Evolutionary conservation across 2,888 invertebrate species (phyloP).

Genomic region (Netelia fuscicornis): DNA sequence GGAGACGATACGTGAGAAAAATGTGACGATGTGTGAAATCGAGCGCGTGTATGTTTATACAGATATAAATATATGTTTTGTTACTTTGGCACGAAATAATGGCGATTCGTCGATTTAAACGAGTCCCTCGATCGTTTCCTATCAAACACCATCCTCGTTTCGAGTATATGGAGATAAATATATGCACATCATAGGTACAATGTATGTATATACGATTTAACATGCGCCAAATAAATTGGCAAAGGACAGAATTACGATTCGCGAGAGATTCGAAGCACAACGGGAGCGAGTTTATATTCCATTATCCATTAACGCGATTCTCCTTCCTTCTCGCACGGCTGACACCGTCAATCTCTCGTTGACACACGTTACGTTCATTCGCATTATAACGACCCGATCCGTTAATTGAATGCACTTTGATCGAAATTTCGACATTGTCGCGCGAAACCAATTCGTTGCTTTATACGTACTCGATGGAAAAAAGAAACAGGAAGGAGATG

Average conservation of each 20-base stretch:
- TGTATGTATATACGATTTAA: not conserved
- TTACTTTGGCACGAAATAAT: conserved; percentile 39
- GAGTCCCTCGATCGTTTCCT: conserved; percentile 33
- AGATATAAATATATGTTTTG: conserved; percentile 1
- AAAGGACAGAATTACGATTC: conserved; percentile 33
- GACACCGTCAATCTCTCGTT: not conserved
- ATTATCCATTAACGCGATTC: conserved; percentile 41
- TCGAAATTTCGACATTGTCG: conserved; percentile 9
- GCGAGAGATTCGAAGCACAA: conserved; percentile 18
- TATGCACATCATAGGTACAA: not conserved
- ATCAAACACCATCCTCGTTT: conserved; percentile 43
- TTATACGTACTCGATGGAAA: not conserved
- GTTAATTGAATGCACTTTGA: conserved; percentile 34
- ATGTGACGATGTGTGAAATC: conserved; percentile 49
- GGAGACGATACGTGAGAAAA: conserved; percentile 47
- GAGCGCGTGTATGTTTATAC: conserved; percentile 8
- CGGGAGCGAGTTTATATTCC: not conserved
- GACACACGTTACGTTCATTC: conserved; percentile 11
- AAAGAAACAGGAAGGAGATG: not conserved
- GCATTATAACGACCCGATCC: not conserved
- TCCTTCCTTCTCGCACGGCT: not conserved
- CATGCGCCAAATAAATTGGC: conserved; percentile 35
- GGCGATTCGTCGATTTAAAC: conserved; percentile 51
- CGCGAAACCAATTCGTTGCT: not conserved
- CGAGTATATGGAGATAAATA: not conserved